These are phyloP conservation scores for Anguilla marmorata DNA, from an alignment of 2,797 vertebrate species.

Conservation along the genomic window DNA sequence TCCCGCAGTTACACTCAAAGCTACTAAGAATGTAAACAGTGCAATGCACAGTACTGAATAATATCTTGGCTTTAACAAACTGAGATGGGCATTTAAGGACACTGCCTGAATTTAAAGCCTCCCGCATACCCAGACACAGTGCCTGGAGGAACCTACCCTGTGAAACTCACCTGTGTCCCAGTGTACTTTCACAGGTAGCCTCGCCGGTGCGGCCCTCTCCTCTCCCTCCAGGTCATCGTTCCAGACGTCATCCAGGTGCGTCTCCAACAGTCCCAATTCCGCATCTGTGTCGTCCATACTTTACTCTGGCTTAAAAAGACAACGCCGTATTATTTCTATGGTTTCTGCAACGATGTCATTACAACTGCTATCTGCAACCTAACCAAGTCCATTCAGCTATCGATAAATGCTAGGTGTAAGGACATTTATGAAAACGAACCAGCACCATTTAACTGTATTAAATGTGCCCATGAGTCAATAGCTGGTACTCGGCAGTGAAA, in stretches of 20 bases:
- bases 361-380: not conserved
- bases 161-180: constrained; percentile 43
- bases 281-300: constrained; percentile 59
- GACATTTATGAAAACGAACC: too few relatives aligned
- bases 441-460: not conserved
- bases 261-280: constrained; percentile 6
- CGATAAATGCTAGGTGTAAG: not conserved
- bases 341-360: not conserved
- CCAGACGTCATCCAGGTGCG: constrained; percentile 24
- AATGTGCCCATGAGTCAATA: not conserved
- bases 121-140: not conserved
- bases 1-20: not conserved
- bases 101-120: not conserved
- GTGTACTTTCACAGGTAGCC: constrained; percentile 30
- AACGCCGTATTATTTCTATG: not conserved
- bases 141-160: not conserved
- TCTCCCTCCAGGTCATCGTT: constrained; percentile 15
- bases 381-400: not conserved
- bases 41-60: not conserved
- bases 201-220: constrained; percentile 5
- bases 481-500: not conserved
- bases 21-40: not conserved
- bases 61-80: not conserved
- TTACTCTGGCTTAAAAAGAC: not conserved
- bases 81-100: not conserved